phyloP scores from a whole-genome alignment of 2,797 vertebrate species.

The Rallus crepitans region DNA sequence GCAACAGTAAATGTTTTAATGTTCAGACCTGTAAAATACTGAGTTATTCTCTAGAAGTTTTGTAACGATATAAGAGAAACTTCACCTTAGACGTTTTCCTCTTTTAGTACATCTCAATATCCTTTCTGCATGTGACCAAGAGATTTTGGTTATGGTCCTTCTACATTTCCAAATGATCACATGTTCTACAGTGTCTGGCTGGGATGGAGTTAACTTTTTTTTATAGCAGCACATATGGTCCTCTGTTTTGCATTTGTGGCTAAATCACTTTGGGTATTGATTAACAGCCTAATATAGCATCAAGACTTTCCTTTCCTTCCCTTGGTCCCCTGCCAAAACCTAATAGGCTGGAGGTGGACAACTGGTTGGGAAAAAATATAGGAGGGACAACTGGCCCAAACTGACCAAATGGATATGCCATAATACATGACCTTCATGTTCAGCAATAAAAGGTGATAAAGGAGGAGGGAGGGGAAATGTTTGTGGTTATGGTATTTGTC shows the following conservation, averaged over 20 bases:
- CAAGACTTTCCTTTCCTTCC: background rate
- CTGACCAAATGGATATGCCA: background rate
- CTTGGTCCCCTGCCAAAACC: background rate
- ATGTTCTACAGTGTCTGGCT: background rate
- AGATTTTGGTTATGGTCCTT: background rate
- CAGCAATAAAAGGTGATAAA: background rate
- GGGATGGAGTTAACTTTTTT: background rate
- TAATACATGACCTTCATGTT: background rate
- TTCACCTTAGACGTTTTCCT: background rate
- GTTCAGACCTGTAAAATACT: background rate
- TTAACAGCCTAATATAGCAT: background rate
- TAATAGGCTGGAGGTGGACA: background rate
- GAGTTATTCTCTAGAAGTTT: background rate
- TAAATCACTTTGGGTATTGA: background rate
- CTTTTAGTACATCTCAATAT: background rate
- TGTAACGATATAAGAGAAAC: background rate
- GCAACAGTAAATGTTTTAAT: background rate
- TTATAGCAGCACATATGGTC: background rate
- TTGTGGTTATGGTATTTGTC: background rate
- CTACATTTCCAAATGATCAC: background rate
- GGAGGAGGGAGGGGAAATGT: background rate
- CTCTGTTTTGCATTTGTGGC: background rate
- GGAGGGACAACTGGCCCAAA: background rate
- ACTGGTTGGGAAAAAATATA: background rate
- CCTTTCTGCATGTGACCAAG: background rate